These are phyloP conservation scores for Clistopyga incitator DNA, from an alignment of 2,888 invertebrate genomes.

Conservation along the genomic window DNA sequence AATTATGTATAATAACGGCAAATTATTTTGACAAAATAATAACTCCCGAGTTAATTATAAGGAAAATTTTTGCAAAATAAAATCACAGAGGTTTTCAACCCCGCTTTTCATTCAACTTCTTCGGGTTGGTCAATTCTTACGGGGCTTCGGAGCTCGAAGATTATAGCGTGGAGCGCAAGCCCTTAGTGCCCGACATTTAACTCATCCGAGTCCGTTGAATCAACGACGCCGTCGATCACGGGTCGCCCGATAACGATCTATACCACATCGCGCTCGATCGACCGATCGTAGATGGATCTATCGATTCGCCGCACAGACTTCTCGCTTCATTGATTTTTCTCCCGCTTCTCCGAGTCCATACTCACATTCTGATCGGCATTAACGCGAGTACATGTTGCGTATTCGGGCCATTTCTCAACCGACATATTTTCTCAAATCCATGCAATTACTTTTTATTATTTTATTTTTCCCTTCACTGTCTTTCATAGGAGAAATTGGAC, in stretches of 20 bases:
- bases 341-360: not conserved
- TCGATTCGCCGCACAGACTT: conserved; percentile 24
- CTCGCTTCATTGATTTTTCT: conserved; percentile 63
- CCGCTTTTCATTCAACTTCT: not conserved
- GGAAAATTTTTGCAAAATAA: too few species aligned
- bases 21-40: too few species aligned
- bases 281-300: conserved; percentile 1
- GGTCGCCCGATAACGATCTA: conserved; percentile 70
- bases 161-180: conserved; percentile 9
- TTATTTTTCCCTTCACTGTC: not conserved
- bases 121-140: conserved; percentile 8
- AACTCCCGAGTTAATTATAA: too few species aligned
- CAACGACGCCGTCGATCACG: conserved; percentile 67
- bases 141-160: not conserved
- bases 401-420: not conserved
- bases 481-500: too few species aligned
- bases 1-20: too few species aligned
- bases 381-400: not conserved
- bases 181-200: conserved; percentile 65
- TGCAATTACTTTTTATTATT: not conserved
- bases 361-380: not conserved
- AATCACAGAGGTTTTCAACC: too few species aligned
- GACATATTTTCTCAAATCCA: not conserved
- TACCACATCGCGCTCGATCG: conserved; percentile 24
- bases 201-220: conserved; percentile 60